Conservation (phyloP, 2,113 vertebrate genomes). For the Ivindomyrus marchei region DNA sequence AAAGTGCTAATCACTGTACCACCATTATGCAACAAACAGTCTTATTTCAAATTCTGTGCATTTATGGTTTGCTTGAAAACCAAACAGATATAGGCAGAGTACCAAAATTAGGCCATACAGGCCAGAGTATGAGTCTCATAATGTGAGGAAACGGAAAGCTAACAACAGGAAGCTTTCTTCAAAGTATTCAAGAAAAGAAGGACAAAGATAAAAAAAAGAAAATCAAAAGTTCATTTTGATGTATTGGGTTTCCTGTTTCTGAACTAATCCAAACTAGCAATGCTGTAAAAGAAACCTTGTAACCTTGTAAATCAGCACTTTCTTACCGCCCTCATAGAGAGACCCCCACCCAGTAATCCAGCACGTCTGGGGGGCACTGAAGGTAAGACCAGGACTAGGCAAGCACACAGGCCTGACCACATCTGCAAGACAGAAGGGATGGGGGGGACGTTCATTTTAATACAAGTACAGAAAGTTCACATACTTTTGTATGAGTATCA, state of each 20-base stretch:
- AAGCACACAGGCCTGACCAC: conserved; percentile 43
- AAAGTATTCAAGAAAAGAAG: background rate
- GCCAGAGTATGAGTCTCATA: background rate
- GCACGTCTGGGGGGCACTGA: conserved; percentile 18
- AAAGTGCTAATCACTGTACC: background rate
- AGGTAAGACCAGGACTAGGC: conserved; percentile 38
- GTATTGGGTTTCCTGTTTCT: background rate
- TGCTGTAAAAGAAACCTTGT: background rate
- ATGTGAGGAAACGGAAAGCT: background rate
- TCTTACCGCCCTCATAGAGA: background rate
- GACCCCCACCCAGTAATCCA: conserved; percentile 39
- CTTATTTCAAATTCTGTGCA: background rate
- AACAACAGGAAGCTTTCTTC: background rate
- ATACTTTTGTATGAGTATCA: background rate
- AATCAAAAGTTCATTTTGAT: background rate
- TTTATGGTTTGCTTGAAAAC: background rate
- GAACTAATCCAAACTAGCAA: background rate
- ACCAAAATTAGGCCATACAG: background rate
- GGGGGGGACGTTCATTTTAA: background rate
- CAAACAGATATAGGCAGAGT: background rate
- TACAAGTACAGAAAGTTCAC: background rate
- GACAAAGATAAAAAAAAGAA: background rate
- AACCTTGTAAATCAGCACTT: background rate
- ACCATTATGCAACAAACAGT: background rate
- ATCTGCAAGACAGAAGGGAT: conserved; percentile 24